Base-by-base conservation (phyloP, 2,888 invertebrate species). In the Nemotelus pantherinus region DNA sequence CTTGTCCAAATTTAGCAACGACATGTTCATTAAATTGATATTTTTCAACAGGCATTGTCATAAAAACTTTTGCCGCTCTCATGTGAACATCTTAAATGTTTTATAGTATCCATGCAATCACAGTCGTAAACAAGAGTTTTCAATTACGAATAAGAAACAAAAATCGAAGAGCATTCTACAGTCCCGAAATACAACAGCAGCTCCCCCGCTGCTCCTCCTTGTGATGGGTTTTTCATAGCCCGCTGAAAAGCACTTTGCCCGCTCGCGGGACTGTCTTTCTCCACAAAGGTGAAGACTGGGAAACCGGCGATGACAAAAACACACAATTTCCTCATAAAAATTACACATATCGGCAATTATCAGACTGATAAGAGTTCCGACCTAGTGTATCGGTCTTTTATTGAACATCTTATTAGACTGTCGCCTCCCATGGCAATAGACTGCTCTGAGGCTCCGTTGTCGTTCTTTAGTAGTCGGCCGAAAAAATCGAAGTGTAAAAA, bases 91-190 rank as follows among this genome's bases (percentile, higher is more conserved):
- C 55, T 70, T 2, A 70, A 70, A 68, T 50, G 55, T 70, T 70
- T 55, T 70, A 70, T 70, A 43, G 70, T 70, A 55, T 41, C 53
- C 70, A 55, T 70, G 39, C 45, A 70, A 63, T 60, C 55, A 48
- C 63, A 63, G 63, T 74, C 74, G 74, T 60, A 63, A 74, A 74
- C 74, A 74, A 74, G 74, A 74, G 63, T 74, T 74, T 74, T 63
- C 74, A 74, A 74, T 74, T 74, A 74, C 60, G 74, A 48, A 39
- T 53, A 70, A 47, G 10, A 50, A 68, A 70, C 25, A 60, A 9
- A n/a, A 50, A 53, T 44, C 68, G 41, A 10, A 55, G 44, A 45
- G 39, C 70, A 6, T 70, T 60, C 55, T 70, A 70, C 70, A 55
- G 44, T 25, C 70, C 55, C 7, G 10, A 70, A 70, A 70, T 41